Evolutionary conservation across 2,797 vertebrate genomes (phyloP), one percentile per base, ranked within the genome.

Genomic region (Morelia viridis): DNA sequence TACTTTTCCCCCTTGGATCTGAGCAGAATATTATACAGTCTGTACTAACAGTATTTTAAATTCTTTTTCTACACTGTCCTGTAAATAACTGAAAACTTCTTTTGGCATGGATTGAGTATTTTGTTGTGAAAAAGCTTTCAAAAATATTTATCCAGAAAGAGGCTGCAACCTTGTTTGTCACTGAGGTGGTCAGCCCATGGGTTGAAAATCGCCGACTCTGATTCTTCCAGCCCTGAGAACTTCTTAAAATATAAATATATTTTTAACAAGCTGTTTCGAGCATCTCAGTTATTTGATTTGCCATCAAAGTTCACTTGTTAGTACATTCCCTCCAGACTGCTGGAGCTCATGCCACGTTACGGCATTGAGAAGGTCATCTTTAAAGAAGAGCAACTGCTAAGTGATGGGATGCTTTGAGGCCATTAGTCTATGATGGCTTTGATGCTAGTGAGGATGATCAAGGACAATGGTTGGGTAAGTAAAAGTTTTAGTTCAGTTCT

Each of bases 81-180:
- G 93, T 97, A 96, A 96, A 96, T 94, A 94, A 96, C 90, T 96
- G 95, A 96, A 96, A 91, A 91, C 93, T 41, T 93, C 89, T 1
- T 53, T 35, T 0, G 58, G 28, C 85, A 92, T 4, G 19, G 0
- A 0, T 58, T 35, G 15, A 85, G 17, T 46, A 57, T n/a, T 80
- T 46, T 85, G 62, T 85, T 84, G 58, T 6, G 9, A 84, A 64
- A 24, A 56, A 85, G 50, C 4, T 11, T 17, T 53, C 62, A 61
- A 65, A 65, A 86, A 41, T 28, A 12, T 91, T 68, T 31, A 28
- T 85, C 56, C 58, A 60, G 80, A 87, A 64, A 84, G 9, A 6
- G 60, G 19, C 50, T 22, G 26, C 35, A 56, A 35, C 13, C 24
- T 87, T 62, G 5, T 90, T 53, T 26, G 35, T 13, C 17, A 9